phyloP scores from a whole-genome alignment of 2,797 vertebrate species.

The Nyctibius grandis region DNA sequence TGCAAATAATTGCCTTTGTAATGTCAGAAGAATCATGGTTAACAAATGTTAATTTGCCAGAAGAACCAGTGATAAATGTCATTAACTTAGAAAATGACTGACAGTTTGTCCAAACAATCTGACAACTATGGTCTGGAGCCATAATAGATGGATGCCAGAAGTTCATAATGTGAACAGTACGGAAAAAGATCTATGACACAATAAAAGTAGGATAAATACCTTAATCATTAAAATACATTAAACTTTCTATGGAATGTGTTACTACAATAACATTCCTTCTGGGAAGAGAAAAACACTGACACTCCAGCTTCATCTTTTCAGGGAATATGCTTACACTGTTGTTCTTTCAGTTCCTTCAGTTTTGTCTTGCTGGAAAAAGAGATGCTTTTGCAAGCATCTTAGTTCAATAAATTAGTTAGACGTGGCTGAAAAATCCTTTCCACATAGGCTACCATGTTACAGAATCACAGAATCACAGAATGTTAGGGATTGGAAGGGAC shows the following conservation, averaged over 20 bases:
- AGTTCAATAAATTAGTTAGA: not conserved
- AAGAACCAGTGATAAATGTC: slow-evolving; percentile 15
- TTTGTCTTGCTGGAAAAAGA: not conserved
- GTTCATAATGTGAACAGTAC: not conserved
- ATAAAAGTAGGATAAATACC: not conserved
- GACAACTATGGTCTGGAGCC: not conserved
- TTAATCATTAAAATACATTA: not conserved
- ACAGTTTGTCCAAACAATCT: slow-evolving; percentile 16
- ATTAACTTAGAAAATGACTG: not conserved
- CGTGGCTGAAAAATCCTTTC: not conserved
- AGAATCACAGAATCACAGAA: too few relatives aligned
- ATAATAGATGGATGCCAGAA: not conserved
- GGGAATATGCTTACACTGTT: not conserved
- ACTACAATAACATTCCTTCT: not conserved
- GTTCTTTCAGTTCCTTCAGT: not conserved
- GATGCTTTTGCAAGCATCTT: not conserved
- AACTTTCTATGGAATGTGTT: not conserved
- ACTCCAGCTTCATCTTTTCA: not conserved
- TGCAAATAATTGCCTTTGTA: not conserved
- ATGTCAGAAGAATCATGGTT: not conserved
- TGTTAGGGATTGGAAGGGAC: too few relatives aligned
- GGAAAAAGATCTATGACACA: not conserved
- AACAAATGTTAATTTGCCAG: not conserved
- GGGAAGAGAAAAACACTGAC: not conserved
- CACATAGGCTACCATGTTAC: not conserved